Evolutionary conservation across 2,113 vertebrate genomes (phyloP).

Genomic region (Capra hircus): DNA sequence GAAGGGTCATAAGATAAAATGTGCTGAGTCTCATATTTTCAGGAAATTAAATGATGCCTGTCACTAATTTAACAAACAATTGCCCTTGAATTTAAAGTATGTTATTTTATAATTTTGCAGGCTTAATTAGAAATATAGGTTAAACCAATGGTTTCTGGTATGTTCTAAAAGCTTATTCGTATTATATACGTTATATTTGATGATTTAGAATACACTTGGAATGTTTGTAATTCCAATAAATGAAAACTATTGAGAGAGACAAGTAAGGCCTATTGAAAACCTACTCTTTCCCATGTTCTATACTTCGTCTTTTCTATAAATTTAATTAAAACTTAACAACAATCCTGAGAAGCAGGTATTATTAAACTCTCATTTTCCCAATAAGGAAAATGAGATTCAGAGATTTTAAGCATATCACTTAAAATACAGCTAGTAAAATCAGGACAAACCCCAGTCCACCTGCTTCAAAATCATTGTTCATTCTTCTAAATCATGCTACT

Average conservation of each 20-base stretch:
- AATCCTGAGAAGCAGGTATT: not conserved
- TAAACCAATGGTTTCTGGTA: not conserved
- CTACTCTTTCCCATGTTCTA: not conserved
- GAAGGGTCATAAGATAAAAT: not conserved
- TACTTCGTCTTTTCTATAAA: not conserved
- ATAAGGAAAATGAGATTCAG: conserved; percentile 20
- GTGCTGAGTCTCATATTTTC: not conserved
- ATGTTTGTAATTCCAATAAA: not conserved
- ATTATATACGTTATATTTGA: not conserved
- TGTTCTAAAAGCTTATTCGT: not conserved
- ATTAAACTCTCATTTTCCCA: not conserved
- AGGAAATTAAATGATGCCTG: not conserved
- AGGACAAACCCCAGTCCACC: not conserved
- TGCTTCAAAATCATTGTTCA: not conserved
- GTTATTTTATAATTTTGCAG: not conserved
- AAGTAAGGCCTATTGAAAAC: not conserved
- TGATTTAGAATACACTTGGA: not conserved
- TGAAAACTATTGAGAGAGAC: not conserved
- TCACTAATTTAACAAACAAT: not conserved
- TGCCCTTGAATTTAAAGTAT: not conserved
- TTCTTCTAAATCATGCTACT: not conserved
- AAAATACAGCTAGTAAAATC: not conserved
- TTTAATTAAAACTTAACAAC: not conserved
- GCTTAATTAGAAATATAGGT: not conserved
- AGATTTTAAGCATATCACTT: not conserved